These are phyloP conservation scores for Coelinius sp. DNA, from an alignment of 2,888 invertebrate species.

Conservation along the genomic window DNA sequence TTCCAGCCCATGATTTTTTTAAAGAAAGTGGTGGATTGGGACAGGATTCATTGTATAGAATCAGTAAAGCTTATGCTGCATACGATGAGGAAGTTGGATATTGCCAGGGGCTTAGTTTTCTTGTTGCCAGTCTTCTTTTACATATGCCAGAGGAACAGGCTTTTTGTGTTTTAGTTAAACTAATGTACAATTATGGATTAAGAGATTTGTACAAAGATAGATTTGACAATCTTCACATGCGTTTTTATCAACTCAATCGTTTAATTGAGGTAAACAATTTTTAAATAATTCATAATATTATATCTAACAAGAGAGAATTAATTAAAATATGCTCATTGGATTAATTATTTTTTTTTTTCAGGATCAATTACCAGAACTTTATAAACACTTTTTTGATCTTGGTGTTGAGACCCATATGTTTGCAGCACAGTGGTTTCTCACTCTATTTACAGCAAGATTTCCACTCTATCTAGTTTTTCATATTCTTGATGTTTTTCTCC, in stretches of 20 bases:
- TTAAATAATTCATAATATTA: no score
- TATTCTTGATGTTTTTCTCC: slow-evolving; percentile 95
- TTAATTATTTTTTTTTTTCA: slow-evolving; percentile 67
- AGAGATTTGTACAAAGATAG: slow-evolving; percentile 96
- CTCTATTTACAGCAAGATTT: slow-evolving; percentile 98
- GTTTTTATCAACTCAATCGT: slow-evolving; percentile 94
- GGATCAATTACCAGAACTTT: slow-evolving; percentile 87
- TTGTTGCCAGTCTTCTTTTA: slow-evolving; percentile 94
- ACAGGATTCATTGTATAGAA: slow-evolving; percentile 95
- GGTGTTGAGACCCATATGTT: slow-evolving; percentile 98
- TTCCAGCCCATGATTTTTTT: slow-evolving; percentile 98
- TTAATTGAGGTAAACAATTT: slow-evolving; percentile 83
- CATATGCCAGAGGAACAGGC: slow-evolving; percentile 99
- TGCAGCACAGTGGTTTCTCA: slow-evolving; percentile 99
- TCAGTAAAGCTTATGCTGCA: slow-evolving; percentile 97
- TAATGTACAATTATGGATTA: slow-evolving; percentile 97
- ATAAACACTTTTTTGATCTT: slow-evolving; percentile 86
- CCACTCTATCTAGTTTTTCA: slow-evolving; percentile 97
- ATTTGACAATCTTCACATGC: slow-evolving; percentile 95
- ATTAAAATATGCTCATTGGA: slow-evolving; percentile 15
- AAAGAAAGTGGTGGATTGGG: slow-evolving; percentile 95
- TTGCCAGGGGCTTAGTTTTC: slow-evolving; percentile 98
- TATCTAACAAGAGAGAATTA: no score
- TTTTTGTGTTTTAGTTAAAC: slow-evolving; percentile 94
- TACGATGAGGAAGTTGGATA: slow-evolving; percentile 98